Evolutionary conservation across 2,888 invertebrate species (phyloP).

Genomic region (Standfussiana lucernea): DNA sequence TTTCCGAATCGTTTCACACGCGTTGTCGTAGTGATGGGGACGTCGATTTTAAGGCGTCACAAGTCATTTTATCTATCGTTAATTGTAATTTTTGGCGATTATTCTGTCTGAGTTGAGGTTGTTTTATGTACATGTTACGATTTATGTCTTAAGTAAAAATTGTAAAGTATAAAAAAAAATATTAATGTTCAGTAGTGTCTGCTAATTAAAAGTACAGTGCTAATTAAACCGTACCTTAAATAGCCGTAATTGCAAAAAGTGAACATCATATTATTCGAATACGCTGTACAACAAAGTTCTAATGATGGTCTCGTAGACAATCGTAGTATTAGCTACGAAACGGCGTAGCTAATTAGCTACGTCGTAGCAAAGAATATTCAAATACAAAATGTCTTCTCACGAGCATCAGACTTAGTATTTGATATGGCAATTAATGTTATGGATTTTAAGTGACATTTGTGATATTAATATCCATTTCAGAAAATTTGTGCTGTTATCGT

Average conservation of each 20-base stretch:
- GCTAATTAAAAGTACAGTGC: background rate
- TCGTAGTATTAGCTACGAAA: slow-evolving; percentile 21
- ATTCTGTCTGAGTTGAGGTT: background rate
- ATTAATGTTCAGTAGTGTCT: background rate
- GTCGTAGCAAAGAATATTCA: slow-evolving; percentile 41
- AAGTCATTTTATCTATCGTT: slow-evolving; percentile 22
- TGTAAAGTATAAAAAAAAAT: background rate
- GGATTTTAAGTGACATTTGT: background rate
- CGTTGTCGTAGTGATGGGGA: slow-evolving; percentile 61
- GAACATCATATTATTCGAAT: background rate
- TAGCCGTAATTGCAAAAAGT: background rate
- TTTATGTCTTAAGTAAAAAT: background rate
- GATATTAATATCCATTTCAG: no score
- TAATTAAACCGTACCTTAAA: background rate
- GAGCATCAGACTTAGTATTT: background rate
- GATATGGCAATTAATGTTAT: background rate
- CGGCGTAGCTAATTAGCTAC: slow-evolving; percentile 43
- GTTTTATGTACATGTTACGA: background rate
- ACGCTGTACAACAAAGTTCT: background rate
- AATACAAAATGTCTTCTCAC: background rate
- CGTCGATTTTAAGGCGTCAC: slow-evolving; percentile 24
- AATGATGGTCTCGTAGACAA: slow-evolving; percentile 16
- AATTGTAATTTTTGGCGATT: slow-evolving; percentile 22
- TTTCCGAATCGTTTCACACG: slow-evolving; percentile 73
- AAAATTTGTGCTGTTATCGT: no score